A percentile compares a stretch with the other conserved stretches of the same genome.
These are phyloP conservation scores for Ciconia nigra DNA, from an alignment of 2,797 vertebrate genomes.

Conservation along the genomic window DNA sequence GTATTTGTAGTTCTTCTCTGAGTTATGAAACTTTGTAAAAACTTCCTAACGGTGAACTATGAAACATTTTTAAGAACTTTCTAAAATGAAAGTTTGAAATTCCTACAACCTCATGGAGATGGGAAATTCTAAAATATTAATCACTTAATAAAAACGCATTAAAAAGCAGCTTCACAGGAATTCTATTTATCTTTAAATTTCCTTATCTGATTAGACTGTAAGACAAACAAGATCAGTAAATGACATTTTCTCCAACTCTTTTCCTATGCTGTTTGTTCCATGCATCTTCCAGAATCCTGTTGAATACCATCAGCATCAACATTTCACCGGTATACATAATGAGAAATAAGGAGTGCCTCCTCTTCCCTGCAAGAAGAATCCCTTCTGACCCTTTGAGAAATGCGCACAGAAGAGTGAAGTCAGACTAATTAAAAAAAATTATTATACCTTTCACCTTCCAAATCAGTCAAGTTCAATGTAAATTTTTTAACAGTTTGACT, in stretches of 20 bases:
- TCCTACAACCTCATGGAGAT: background rate
- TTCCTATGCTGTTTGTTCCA: background rate
- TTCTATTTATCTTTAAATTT: background rate
- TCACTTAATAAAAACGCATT: background rate
- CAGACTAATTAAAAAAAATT: background rate
- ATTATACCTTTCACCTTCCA: background rate
- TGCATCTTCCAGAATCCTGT: background rate
- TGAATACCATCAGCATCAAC: background rate
- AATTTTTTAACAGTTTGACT: background rate
- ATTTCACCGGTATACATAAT: no score
- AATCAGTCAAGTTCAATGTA: background rate
- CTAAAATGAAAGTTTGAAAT: background rate
- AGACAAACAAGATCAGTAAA: background rate
- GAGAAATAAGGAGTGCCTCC: background rate
- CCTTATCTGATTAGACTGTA: background rate
- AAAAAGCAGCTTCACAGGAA: background rate
- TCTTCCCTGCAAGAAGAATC: background rate
- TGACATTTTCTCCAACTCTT: background rate
- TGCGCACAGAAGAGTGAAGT: background rate
- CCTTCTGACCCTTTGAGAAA: background rate
- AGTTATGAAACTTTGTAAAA: background rate
- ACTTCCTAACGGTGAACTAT: background rate
- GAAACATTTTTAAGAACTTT: background rate
- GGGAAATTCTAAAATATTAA: background rate
- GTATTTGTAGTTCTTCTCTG: background rate